These are phyloP conservation scores for Megatriorchis doriae DNA, from an alignment of 2,113 vertebrate genomes.

Conservation along the genomic window DNA sequence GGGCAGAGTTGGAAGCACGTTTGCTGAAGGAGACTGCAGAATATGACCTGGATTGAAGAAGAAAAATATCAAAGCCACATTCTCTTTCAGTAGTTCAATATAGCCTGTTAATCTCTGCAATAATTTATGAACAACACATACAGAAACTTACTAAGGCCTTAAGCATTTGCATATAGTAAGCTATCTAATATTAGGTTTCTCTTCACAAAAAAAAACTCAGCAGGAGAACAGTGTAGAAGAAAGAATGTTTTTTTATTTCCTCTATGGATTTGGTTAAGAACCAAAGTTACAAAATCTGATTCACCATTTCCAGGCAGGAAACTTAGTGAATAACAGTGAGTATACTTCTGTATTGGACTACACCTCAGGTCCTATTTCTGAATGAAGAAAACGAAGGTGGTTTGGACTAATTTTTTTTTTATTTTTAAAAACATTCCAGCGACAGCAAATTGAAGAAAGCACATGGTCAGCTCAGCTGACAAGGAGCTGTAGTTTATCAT, in stretches of 20 bases:
- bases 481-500: background rate
- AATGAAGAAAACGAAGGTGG: background rate
- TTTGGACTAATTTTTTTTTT: rapidly evolving
- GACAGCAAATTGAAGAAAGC: background rate
- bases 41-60: conserved; percentile 85
- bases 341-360: background rate
- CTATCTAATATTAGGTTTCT: background rate
- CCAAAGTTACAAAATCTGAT: background rate
- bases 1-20: conserved; percentile 93
- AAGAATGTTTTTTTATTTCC: background rate
- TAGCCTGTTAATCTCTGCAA: background rate
- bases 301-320: background rate
- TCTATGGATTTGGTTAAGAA: background rate
- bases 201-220: background rate
- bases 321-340: background rate
- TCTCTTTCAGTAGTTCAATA: background rate
- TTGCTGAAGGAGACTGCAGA: conserved; percentile 95
- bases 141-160: background rate
- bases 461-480: background rate
- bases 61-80: background rate
- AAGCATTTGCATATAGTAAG: background rate
- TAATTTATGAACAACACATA: background rate
- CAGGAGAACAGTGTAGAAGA: background rate
- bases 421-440: background rate
- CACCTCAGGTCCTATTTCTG: background rate